phyloP scores from a whole-genome alignment of 2,888 invertebrate genomes.

The Sicus ferrugineus region DNA sequence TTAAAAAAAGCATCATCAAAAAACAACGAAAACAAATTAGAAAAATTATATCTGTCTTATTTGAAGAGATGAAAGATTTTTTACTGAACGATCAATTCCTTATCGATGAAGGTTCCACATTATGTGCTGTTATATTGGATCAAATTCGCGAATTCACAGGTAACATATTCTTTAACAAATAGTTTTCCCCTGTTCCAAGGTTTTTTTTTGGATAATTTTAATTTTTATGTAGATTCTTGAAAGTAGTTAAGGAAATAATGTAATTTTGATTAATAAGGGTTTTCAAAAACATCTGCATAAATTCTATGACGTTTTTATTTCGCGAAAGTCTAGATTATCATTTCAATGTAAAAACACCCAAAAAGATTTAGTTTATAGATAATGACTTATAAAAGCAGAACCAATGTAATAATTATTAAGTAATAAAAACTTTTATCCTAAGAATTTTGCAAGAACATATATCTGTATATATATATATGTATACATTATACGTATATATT shows the following conservation, averaged over 20 bases:
- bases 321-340: no score
- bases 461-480: background rate
- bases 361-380: no score
- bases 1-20: slow-evolving; percentile 49
- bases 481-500: no score
- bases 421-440: no score
- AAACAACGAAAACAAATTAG: slow-evolving; percentile 54
- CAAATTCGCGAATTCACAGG: slow-evolving; percentile 56
- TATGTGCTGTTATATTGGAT: slow-evolving; percentile 53
- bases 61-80: slow-evolving; percentile 60
- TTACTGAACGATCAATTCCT: slow-evolving; percentile 56
- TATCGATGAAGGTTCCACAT: slow-evolving; percentile 51
- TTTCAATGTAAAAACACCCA: background rate
- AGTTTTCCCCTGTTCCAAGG: background rate
- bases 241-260: no score
- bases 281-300: no score
- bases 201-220: background rate
- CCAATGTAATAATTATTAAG: no score
- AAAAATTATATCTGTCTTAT: slow-evolving; percentile 55
- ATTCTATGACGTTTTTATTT: background rate
- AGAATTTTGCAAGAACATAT: background rate
- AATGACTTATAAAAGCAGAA: no score
- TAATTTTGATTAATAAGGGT: no score
- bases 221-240: background rate
- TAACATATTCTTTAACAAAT: slow-evolving; percentile 32